Base-by-base conservation (phyloP, 1,140 invertebrate species). In the Ceratosolen solmsi region DNA sequence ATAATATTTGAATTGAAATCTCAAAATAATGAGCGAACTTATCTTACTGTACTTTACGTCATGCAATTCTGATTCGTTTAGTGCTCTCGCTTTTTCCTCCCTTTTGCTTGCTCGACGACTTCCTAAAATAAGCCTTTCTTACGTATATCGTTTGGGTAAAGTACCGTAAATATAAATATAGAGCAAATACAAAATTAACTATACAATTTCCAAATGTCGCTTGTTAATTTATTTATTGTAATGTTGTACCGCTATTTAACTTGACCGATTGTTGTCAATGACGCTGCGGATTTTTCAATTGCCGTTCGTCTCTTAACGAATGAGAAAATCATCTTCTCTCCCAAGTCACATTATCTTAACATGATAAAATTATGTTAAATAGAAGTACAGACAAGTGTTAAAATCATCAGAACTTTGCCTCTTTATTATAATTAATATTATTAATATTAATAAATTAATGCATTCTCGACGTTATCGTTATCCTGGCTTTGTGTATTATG, bases 121-220 rank as follows among this genome's bases (percentile, higher is more conserved):
- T 70, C 49, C 27, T 41, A 41, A 54, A 70, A 68, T 65, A 51
- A 46, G 49, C 68, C 20, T 58, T 27, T 58, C 33, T 30, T 68
- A 51, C 63, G 30, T 25, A 20, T 70, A 41, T 25, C 11, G 41
- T 5, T 56, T 56, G 25, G 77, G 77, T 82, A 84, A 87, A 84
- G 82, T 83, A 84, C 82, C 82, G 51, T 87, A 60, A 86, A 86
- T 85, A 89, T 89, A 90, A 89, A 89, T 89, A 75, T 71, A 88
- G 79, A 88, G 84, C 85, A 86, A 85, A 89, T 90, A 89, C 79
- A 89, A 90, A 90, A 89, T 89, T 87, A 89, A 79, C 85, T 88
- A 87, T 89, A 89, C 84, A 87, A 86, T 85, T 86, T 88, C 84
- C 86, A 88, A 72, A n/a, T 83, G 78, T 80, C 86, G n/a, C 87